phyloP scores from a whole-genome alignment of 2,888 invertebrate genomes.

The Aradus depressus region DNA sequence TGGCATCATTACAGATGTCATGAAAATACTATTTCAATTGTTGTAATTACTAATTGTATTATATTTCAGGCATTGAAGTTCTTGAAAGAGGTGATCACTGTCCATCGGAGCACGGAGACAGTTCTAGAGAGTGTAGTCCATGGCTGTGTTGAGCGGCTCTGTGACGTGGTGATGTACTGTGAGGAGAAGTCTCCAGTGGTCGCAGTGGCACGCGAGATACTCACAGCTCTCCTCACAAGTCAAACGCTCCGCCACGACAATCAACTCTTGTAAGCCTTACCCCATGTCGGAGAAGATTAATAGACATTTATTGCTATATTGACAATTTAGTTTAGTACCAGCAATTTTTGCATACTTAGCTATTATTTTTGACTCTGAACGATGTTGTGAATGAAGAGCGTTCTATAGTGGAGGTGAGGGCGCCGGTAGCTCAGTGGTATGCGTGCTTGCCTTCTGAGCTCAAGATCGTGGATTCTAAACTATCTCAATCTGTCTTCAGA shows the following conservation, averaged over 20 bases:
- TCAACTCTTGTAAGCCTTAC: neutral
- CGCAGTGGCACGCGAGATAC: conserved; percentile 29
- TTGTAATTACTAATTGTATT: no score
- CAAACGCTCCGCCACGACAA: conserved; percentile 12
- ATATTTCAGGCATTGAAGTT: conserved; percentile 33
- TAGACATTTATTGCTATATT: no score
- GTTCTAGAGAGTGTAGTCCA: conserved; percentile 28
- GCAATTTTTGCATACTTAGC: no score
- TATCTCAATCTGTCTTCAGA: no score
- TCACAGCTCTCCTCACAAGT: conserved; percentile 25
- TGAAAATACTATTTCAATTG: neutral
- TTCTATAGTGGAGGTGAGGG: no score
- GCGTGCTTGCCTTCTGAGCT: no score
- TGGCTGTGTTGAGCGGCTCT: conserved; percentile 30
- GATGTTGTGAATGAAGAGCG: no score
- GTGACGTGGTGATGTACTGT: conserved; percentile 34
- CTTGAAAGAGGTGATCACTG: conserved; percentile 29
- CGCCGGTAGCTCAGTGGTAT: no score
- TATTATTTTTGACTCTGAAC: no score
- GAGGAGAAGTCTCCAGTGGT: conserved; percentile 31
- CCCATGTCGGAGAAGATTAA: no score
- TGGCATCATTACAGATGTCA: neutral
- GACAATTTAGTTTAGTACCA: no score
- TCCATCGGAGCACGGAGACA: conserved; percentile 26
- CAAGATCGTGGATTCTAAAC: no score